Percentiles rank a stretch among this genome's conserved stretches.
phyloP scores from a whole-genome alignment of 2,888 invertebrate species.

The Dascillus cervinus region DNA sequence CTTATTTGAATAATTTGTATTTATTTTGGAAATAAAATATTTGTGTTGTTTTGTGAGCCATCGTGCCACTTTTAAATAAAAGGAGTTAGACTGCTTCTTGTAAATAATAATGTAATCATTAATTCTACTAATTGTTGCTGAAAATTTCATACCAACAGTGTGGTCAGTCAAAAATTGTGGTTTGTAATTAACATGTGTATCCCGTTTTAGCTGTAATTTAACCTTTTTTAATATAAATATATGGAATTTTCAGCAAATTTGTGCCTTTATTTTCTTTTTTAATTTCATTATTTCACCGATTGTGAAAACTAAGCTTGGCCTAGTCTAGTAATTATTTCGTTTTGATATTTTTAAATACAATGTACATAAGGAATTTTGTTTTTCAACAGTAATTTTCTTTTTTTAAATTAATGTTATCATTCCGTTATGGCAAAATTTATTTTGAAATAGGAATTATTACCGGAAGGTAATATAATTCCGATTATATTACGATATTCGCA shows the following conservation, averaged over 20 bases:
- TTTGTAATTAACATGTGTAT: too few species aligned
- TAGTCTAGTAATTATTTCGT: conserved; percentile 15
- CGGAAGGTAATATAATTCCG: too few species aligned
- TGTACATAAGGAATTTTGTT: too few species aligned
- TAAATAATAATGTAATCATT: conserved; percentile 17
- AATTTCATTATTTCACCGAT: conserved; percentile 16
- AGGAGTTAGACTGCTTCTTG: conserved; percentile 27
- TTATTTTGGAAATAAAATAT: conserved; percentile 7
- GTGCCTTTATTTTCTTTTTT: conserved; percentile 24
- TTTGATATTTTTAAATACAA: too few species aligned
- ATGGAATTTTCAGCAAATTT: conserved; percentile 22
- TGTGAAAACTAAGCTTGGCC: conserved; percentile 18
- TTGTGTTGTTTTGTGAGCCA: conserved; percentile 7
- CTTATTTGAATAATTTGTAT: neutral
- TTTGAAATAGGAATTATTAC: too few species aligned
- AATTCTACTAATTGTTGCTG: conserved; percentile 17
- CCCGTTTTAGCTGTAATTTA: too few species aligned
- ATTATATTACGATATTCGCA: too few species aligned
- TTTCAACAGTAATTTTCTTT: too few species aligned
- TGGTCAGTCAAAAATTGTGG: too few species aligned
- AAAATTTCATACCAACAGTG: conserved; percentile 23
- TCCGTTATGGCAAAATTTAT: too few species aligned
- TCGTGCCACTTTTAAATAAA: conserved; percentile 14
- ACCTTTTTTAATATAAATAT: conserved; percentile 2
- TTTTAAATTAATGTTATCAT: too few species aligned